Evolutionary conservation across 2,797 vertebrate genomes (phyloP), one percentile per base, ranked within the genome.

Genomic region (Thunnus albacares): DNA sequence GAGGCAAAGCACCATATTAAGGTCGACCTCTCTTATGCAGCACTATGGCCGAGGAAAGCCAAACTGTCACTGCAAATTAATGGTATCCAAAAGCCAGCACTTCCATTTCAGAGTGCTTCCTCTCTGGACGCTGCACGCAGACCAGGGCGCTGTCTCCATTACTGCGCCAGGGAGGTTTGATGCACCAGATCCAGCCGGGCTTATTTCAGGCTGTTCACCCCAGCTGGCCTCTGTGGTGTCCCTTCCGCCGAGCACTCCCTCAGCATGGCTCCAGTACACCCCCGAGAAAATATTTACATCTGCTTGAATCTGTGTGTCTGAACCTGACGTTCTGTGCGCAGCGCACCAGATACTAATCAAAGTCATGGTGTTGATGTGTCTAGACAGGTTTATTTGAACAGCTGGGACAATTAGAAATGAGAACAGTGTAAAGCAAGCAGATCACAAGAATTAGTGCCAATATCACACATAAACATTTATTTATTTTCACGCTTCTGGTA

Each of bases 1-100:
- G 61, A 83, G 56, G 59, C 28, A 43, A 45, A 82, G 61, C 18
- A 0, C 60, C 0, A 43, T 56, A 77, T 69, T 79, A 84, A 86
- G 84, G 81, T 82, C 20, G 71, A 84, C 83, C 86, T 87, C 85
- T 89, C 75, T 86, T 86, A 80, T 83, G 80, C 84, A 80, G 89
- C 72, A 15, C 81, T 51, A 53, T 75, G 81, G 79, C 76, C 67
- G 38, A 81, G 64, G 33, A 87, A 87, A 92, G 78, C 82, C 84
- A 79, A 84, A 85, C 88, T 90, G 91, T 91, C 90, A 88, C 69
- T 33, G 81, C 73, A 84, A 84, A 93, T 93, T 82, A 92, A 90
- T 74, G 62, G 73, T 69, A 72, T 76, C 75, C 45, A 24, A 83
- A 86, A 86, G 87, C 64, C 72, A 65, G 63, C 2, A 59, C 74